Conservation (phyloP, 1,140 invertebrate genomes). For the Hylaeus anthracinus region DNA sequence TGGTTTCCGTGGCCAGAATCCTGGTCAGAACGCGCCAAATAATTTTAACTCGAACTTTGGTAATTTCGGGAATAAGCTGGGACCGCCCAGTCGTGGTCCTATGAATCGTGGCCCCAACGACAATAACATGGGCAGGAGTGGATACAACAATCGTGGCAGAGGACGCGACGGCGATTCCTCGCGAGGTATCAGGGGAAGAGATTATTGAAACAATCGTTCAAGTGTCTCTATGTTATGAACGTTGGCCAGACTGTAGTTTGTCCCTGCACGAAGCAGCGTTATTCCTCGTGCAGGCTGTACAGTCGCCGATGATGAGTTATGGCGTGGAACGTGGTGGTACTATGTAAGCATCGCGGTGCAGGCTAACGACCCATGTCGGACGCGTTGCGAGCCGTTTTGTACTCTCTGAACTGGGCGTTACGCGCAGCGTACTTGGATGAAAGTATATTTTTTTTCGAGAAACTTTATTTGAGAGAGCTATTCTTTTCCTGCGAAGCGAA, state of each 20-base stretch:
- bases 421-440: slow-evolving; percentile 20
- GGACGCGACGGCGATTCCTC: slow-evolving; percentile 72
- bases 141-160: slow-evolving; percentile 72
- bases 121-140: slow-evolving; percentile 70
- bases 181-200: slow-evolving; percentile 69
- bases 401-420: slow-evolving; percentile 12
- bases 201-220: slow-evolving; percentile 66
- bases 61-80: slow-evolving; percentile 69
- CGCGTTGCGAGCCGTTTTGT: slow-evolving; percentile 27
- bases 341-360: slow-evolving; percentile 26
- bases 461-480: slow-evolving; percentile 11
- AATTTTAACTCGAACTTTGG: slow-evolving; percentile 68
- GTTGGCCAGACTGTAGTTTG: slow-evolving; percentile 11
- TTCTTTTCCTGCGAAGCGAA: slow-evolving; percentile 24
- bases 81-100: slow-evolving; percentile 61
- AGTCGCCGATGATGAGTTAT: slow-evolving; percentile 7
- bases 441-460: slow-evolving; percentile 31
- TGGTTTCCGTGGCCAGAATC: slow-evolving; percentile 69
- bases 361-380: slow-evolving; percentile 21
- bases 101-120: slow-evolving; percentile 70
- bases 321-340: slow-evolving; percentile 12
- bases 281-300: slow-evolving; percentile 2
- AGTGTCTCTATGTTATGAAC: slow-evolving; percentile 1
- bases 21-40: slow-evolving; percentile 54
- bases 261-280: neutral